Evolutionary conservation across 1,140 invertebrate genomes (phyloP).

Genomic region (Mamestra configurata): DNA sequence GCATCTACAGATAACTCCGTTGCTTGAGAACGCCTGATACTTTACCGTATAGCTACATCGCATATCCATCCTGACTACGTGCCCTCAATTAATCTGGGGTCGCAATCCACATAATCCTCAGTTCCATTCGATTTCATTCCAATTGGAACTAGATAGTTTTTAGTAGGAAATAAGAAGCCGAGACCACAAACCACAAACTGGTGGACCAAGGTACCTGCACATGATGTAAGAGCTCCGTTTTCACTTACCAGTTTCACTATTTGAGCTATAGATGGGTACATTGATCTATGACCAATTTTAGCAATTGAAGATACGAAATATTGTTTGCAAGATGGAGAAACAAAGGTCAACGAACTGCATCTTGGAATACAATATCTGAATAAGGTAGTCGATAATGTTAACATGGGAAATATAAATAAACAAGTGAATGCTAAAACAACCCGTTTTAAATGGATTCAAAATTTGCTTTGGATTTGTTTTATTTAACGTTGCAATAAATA

Average conservation of each 20-base stretch:
- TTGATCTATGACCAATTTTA: neutral
- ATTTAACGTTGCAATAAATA: neutral
- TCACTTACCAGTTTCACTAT: slow-evolving; percentile 43
- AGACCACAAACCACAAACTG: slow-evolving; percentile 52
- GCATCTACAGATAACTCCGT: neutral
- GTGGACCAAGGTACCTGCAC: slow-evolving; percentile 35
- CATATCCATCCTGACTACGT: slow-evolving; percentile 5
- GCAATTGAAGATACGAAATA: neutral
- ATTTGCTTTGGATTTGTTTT: neutral
- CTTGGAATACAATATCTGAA: neutral
- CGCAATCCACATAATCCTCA: slow-evolving; percentile 32
- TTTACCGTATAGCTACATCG: neutral
- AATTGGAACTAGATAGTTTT: slow-evolving; percentile 41
- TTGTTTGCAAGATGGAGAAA: neutral
- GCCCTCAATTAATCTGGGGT: slow-evolving; percentile 23
- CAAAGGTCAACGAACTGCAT: neutral
- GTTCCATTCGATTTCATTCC: slow-evolving; percentile 34
- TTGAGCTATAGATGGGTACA: neutral
- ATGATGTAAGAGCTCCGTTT: slow-evolving; percentile 54
- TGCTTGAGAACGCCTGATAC: neutral
- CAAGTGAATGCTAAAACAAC: neutral
- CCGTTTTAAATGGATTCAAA: neutral
- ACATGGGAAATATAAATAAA: neutral
- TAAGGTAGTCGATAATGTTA: neutral
- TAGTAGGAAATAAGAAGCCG: slow-evolving; percentile 40